Evolutionary conservation across 2,797 vertebrate genomes (phyloP).

Genomic region (Nyctibius grandis): DNA sequence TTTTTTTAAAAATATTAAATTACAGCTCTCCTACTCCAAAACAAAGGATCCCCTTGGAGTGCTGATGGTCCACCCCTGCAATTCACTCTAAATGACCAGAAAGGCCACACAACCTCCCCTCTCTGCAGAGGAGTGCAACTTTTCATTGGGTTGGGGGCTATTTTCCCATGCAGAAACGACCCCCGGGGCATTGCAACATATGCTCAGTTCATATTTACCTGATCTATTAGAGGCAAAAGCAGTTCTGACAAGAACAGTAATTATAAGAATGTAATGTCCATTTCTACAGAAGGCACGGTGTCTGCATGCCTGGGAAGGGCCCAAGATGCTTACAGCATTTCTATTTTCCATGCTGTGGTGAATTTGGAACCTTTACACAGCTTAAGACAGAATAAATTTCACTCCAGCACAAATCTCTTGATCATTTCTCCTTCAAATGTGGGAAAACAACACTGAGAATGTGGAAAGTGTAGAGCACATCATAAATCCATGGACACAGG

Average conservation of each 20-base stretch:
- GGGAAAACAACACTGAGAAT: conserved; percentile 75
- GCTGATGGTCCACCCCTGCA: neutral
- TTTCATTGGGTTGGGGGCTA: neutral
- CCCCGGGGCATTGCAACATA: neutral
- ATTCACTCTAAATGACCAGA: neutral
- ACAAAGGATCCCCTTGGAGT: neutral
- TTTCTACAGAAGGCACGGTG: conserved; percentile 50
- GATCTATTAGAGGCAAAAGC: conserved; percentile 25
- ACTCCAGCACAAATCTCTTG: conserved; percentile 78
- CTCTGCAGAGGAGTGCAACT: neutral
- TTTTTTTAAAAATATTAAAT: neutral
- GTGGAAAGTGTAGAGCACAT: conserved; percentile 76
- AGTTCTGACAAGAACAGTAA: conserved; percentile 27
- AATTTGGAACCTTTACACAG: conserved; percentile 74
- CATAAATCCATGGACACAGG: conserved; percentile 80
- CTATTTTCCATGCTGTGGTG: conserved; percentile 78
- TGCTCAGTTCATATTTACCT: conserved; percentile 32
- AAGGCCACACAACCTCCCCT: neutral
- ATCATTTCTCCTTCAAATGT: conserved; percentile 79
- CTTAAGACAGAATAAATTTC: conserved; percentile 79
- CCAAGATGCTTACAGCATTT: conserved; percentile 71
- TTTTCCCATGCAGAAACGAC: neutral
- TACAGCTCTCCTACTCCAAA: neutral
- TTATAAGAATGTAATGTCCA: conserved; percentile 36
- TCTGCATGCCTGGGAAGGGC: conserved; percentile 66